Conservation (phyloP, 2,113 vertebrate genomes). For the Cynocephalus volans region DNA sequence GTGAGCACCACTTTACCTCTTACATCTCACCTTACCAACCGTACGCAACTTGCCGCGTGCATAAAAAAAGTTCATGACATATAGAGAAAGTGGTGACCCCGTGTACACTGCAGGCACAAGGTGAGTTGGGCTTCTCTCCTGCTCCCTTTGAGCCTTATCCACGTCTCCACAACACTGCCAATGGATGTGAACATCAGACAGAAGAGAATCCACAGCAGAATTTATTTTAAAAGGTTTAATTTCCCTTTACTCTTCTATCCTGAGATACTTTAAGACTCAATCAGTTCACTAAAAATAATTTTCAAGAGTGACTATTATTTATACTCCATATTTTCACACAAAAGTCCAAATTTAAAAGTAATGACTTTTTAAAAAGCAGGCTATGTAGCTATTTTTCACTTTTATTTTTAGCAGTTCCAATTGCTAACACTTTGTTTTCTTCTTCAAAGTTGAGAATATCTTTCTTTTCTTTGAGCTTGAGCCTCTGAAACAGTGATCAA, state of each 20-base stretch:
- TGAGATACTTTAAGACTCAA: background rate
- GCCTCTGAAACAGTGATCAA: background rate
- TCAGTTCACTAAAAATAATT: background rate
- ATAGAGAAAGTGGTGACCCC: rapidly evolving
- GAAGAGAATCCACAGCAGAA: no score
- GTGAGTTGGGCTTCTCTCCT: background rate
- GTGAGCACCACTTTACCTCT: background rate
- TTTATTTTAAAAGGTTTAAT: background rate
- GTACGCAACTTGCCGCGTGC: background rate
- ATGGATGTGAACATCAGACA: background rate
- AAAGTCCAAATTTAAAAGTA: slow-evolving; percentile 28
- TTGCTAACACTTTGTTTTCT: background rate
- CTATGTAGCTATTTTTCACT: background rate
- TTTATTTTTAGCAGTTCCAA: background rate
- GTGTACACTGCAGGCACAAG: rapidly evolving
- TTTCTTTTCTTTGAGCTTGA: background rate
- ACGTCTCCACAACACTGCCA: background rate
- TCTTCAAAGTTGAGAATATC: background rate
- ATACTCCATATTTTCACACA: background rate
- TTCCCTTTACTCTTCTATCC: background rate
- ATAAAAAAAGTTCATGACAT: no score
- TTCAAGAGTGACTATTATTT: background rate
- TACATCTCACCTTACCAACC: background rate
- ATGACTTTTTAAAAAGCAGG: background rate
- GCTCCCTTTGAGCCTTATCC: no score